Base-by-base conservation (phyloP, 2,888 invertebrate genomes). In the Oithona nana region DNA sequence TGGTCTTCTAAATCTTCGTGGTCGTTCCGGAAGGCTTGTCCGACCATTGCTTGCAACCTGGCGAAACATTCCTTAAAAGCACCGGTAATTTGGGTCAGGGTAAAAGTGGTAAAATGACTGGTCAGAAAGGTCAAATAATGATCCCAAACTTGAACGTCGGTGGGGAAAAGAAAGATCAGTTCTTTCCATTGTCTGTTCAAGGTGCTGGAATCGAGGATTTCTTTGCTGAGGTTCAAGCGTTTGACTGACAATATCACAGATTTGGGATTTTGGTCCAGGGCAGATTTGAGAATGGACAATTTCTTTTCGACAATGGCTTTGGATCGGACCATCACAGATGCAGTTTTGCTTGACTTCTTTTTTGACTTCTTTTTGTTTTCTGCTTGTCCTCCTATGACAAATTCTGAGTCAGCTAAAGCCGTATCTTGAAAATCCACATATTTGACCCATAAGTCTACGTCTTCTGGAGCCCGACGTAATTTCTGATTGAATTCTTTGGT, bases 121-220 rank as follows among this genome's bases (percentile, higher is more conserved):
- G 22, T 11, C 22, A 54, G 20, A 26, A 62, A 62, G n/a, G n/a
- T 20, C 16, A 62, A 31, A 62, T 62, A 62, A n/a, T 54, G 28
- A 20, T 62, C 29, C 62, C 62, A 62, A 16, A 62, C 20, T 28
- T 56, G 28, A 26, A 62, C 11, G 24, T 62, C 28, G 4, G 22
- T n/a, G n/a, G 62, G 62, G 39, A 54, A 62, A 20, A 62, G 20
- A 26, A 54, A 62, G 31, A 62, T 54, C 26, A 62, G 26, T 39
- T 62, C 62, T 48, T 62, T 56, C 62, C 62, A 62, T 30, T 62
- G 62, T 20, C 54, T 55, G 28, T 57, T 31, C 48, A 62, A 28
- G 16, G 62, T 62, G 16, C 20, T 13, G 2, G 62, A 29, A 20
- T 62, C 62, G 3, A 62, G 48, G 16, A 62, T 39, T 8, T 62